Evolutionary conservation across 2,888 invertebrate genomes (phyloP).

Genomic region (Drosophila prostipennis): DNA sequence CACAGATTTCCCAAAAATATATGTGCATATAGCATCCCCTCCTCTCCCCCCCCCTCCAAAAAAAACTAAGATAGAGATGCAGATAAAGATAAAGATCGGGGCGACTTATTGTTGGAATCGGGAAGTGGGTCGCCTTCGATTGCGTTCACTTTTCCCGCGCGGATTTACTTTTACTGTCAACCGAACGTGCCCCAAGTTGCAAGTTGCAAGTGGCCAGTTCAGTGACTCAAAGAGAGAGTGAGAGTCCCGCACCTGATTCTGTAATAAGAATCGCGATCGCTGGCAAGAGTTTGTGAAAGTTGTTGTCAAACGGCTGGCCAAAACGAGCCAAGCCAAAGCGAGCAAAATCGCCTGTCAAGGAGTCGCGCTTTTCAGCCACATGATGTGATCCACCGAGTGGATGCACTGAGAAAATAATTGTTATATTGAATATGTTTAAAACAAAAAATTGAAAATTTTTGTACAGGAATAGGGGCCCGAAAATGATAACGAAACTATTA

Average conservation of each 20-base stretch:
- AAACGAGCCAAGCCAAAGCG: constrained; percentile 27
- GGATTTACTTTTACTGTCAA: constrained; percentile 77
- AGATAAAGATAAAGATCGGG: constrained; percentile 22
- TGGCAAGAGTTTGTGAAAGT: constrained; percentile 74
- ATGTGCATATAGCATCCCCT: constrained; percentile 2
- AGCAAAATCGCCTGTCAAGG: constrained; percentile 61
- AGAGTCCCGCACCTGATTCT: constrained; percentile 77
- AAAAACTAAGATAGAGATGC: constrained; percentile 6
- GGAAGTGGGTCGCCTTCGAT: constrained; percentile 62
- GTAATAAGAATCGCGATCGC: constrained; percentile 71
- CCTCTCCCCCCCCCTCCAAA: too few species aligned
- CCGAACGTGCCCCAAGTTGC: constrained; percentile 63
- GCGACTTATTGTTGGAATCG: constrained; percentile 40
- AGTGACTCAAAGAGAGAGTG: constrained; percentile 60
- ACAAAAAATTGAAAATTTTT: too few species aligned
- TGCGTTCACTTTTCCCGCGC: constrained; percentile 72
- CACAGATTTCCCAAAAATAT: constrained; percentile 37
- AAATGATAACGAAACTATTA: too few species aligned
- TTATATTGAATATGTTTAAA: not conserved
- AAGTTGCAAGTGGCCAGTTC: constrained; percentile 58
- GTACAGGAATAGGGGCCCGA: too few species aligned
- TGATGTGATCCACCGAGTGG: constrained; percentile 33
- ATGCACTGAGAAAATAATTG: constrained; percentile 11
- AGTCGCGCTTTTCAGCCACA: constrained; percentile 54
- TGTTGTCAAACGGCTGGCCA: constrained; percentile 51